Percentiles rank a stretch among this genome's conserved stretches.
Evolutionary conservation across 2,888 invertebrate genomes (phyloP).

Genomic region (Drosophila nr. perissopoda): DNA sequence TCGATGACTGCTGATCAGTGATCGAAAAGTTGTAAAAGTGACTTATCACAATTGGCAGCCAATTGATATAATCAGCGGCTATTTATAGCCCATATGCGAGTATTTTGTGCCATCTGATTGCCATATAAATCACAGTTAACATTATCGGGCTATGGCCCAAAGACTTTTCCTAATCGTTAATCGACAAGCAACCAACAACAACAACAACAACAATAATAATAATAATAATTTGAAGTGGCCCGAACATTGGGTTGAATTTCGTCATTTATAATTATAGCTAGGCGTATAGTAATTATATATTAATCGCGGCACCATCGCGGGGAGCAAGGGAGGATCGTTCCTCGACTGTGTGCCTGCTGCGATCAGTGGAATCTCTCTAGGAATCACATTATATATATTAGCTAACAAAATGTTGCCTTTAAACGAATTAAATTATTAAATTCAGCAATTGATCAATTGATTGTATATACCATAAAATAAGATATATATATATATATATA

Average conservation of each 20-base stretch:
- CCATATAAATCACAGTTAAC: constrained; percentile 64
- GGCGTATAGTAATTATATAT: constrained; percentile 71
- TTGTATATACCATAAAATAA: too few species aligned
- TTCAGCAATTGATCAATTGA: neutral
- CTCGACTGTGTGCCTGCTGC: neutral
- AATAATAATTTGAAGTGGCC: constrained; percentile 48
- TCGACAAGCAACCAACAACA: constrained; percentile 19
- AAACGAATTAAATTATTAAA: neutral
- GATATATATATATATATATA: too few species aligned
- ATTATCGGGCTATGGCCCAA: constrained; percentile 47
- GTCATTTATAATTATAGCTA: constrained; percentile 78
- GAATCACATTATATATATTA: neutral
- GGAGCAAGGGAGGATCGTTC: neutral
- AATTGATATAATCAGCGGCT: constrained; percentile 40
- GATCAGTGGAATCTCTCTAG: neutral
- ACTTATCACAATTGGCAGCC: constrained; percentile 40
- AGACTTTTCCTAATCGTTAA: constrained; percentile 40
- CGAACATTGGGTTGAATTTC: constrained; percentile 61
- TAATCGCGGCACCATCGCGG: constrained; percentile 22
- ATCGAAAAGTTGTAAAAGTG: neutral
- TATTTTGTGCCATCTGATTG: constrained; percentile 49
- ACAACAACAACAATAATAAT: constrained; percentile 13
- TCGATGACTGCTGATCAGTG: constrained; percentile 23
- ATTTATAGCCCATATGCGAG: constrained; percentile 42
- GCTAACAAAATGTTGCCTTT: neutral